These are phyloP conservation scores for Burhinus oedicnemus DNA, from an alignment of 2,113 vertebrate species.

Conservation along the genomic window DNA sequence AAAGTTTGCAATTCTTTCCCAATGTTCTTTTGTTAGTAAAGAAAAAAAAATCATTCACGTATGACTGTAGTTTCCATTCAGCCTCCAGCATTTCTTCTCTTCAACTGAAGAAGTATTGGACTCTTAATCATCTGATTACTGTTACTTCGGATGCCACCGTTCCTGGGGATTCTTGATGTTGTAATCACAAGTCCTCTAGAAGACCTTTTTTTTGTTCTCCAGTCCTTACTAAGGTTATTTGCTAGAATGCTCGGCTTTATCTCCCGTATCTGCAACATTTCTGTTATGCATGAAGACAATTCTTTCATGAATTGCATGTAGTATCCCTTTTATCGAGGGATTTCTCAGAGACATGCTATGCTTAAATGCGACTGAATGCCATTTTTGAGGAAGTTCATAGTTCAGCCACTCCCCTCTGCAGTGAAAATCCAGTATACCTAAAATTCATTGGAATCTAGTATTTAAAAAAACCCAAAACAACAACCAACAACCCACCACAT, in stretches of 20 bases:
- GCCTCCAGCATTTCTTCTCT: neutral
- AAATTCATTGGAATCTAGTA: neutral
- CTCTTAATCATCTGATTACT: neutral
- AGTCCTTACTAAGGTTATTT: neutral
- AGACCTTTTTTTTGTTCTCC: neutral
- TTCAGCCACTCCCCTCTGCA: neutral
- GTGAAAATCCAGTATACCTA: neutral
- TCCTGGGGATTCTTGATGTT: neutral
- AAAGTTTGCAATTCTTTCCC: neutral
- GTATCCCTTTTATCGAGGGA: neutral
- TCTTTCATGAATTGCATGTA: neutral
- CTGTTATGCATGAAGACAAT: neutral
- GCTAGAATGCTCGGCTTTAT: neutral
- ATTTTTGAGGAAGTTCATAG: neutral
- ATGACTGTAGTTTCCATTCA: neutral
- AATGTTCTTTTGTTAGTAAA: neutral
- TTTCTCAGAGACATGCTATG: neutral
- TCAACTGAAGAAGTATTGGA: neutral
- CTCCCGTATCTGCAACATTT: rapidly evolving
- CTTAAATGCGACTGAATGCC: neutral
- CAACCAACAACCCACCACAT: neutral
- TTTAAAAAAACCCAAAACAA: neutral
- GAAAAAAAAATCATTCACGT: neutral
- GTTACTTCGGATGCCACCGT: neutral
- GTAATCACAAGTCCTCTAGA: neutral